Percentiles rank a stretch among this genome's conserved stretches.
Conservation (phyloP, 2,797 vertebrate genomes). For the Cryptoblepharus egeriae region DNA sequence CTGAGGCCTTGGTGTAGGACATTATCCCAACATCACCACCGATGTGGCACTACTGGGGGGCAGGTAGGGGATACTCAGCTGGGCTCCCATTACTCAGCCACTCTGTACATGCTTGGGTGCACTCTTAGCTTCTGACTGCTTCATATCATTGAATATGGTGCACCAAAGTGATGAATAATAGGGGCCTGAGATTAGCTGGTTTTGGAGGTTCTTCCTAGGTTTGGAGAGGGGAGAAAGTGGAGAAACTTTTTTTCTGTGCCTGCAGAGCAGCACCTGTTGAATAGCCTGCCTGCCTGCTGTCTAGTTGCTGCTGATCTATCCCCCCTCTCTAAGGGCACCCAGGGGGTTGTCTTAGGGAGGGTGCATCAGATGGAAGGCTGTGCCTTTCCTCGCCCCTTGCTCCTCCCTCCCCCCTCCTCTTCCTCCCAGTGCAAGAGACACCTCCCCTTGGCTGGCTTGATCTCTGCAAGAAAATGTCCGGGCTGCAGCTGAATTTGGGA, state of each 20-base stretch:
- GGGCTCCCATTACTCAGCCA: background rate
- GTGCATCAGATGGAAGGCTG: background rate
- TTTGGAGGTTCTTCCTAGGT: too few species aligned
- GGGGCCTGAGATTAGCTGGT: too few species aligned
- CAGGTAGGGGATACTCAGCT: too few species aligned
- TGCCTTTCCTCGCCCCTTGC: background rate
- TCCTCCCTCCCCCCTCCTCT: background rate
- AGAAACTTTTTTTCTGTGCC: too few species aligned
- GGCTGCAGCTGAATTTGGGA: slow-evolving; percentile 6
- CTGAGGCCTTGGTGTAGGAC: too few species aligned
- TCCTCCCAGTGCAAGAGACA: background rate
- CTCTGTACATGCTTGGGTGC: background rate
- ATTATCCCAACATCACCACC: too few species aligned
- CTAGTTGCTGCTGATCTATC: too few species aligned
- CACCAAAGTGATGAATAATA: too few species aligned
- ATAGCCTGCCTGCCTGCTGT: background rate
- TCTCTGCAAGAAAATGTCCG: slow-evolving; percentile 7
- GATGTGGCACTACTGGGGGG: too few species aligned
- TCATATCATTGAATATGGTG: background rate
- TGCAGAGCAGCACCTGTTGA: background rate
- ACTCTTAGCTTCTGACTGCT: background rate
- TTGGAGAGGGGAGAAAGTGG: background rate
- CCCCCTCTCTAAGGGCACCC: too few species aligned
- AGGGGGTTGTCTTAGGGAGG: background rate
- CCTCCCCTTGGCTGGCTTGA: background rate